Evolutionary conservation across 2,113 vertebrate genomes (phyloP).

Genomic region (Calypte anna): DNA sequence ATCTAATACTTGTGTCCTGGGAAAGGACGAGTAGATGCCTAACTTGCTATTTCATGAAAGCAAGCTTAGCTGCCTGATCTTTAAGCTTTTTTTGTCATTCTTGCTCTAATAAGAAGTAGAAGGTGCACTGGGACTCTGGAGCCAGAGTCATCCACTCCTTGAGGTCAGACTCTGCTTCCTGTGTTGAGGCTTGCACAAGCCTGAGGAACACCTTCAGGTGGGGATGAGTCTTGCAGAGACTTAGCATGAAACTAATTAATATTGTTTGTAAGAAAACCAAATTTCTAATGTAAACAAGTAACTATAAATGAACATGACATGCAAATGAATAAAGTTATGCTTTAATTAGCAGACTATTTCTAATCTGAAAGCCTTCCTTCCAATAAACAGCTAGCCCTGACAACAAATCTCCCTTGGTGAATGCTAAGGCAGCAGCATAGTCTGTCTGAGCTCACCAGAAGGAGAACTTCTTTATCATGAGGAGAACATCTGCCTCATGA

Average conservation of each 20-base stretch:
- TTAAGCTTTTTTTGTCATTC: not conserved
- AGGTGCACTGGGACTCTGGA: not conserved
- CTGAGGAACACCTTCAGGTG: not conserved
- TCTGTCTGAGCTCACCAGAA: not conserved
- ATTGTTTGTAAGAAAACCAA: not conserved
- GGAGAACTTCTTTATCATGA: not conserved
- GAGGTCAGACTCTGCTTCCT: not conserved
- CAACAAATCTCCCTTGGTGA: not conserved
- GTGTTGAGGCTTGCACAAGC: not conserved
- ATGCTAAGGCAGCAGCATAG: not conserved
- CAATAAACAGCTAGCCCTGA: not conserved
- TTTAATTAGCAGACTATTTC: not conserved
- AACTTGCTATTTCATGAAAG: not conserved
- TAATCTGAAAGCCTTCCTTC: not conserved
- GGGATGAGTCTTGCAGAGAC: not conserved
- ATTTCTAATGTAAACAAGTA: not conserved
- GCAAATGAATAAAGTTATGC: not conserved
- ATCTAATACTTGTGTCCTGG: not conserved
- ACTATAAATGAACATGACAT: not conserved
- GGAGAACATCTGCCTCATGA: not conserved
- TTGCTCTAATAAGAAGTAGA: not conserved
- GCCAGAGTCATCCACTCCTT: not conserved
- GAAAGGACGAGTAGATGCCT: not conserved
- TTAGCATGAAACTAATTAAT: not conserved
- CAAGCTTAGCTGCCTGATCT: not conserved